A percentile compares a stretch with the other conserved stretches of the same genome.
Evolutionary conservation across 1,140 invertebrate genomes (phyloP).

Genomic region (Caenorhabditis inopinata): DNA sequence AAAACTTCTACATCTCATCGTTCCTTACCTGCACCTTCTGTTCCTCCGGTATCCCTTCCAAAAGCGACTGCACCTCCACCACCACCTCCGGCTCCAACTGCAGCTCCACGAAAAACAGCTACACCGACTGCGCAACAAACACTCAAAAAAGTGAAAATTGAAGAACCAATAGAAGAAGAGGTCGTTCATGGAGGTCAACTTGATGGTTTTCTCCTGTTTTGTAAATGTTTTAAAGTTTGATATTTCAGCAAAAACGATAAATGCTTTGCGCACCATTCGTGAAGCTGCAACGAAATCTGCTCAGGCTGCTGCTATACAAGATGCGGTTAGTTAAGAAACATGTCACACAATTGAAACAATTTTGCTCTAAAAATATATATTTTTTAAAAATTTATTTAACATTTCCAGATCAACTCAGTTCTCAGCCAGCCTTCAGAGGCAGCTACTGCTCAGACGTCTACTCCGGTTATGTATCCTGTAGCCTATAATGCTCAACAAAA

Average conservation of each 20-base stretch:
- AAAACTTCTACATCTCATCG: background rate
- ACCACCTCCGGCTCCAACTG: background rate
- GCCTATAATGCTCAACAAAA: background rate
- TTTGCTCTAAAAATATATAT: too few relatives aligned
- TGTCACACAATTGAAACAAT: too few relatives aligned
- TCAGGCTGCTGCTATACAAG: background rate
- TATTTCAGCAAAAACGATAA: background rate
- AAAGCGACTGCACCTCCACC: constrained; percentile 8
- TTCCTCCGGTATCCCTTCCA: background rate
- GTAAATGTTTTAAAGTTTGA: too few relatives aligned
- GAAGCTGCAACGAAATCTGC: background rate
- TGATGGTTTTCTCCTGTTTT: too few relatives aligned
- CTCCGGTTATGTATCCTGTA: background rate
- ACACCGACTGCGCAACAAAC: background rate
- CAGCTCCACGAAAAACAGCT: too few relatives aligned
- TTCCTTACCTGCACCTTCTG: too few relatives aligned
- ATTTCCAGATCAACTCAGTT: background rate
- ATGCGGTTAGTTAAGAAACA: background rate
- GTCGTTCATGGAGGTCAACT: background rate
- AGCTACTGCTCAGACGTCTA: background rate
- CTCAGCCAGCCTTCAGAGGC: background rate
- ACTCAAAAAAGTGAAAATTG: background rate
- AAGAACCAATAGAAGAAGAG: background rate
- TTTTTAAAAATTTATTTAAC: too few relatives aligned
- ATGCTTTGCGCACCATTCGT: background rate